Base-by-base conservation (phyloP, 2,797 vertebrate species). In the Peromyscus nudipes region DNA sequence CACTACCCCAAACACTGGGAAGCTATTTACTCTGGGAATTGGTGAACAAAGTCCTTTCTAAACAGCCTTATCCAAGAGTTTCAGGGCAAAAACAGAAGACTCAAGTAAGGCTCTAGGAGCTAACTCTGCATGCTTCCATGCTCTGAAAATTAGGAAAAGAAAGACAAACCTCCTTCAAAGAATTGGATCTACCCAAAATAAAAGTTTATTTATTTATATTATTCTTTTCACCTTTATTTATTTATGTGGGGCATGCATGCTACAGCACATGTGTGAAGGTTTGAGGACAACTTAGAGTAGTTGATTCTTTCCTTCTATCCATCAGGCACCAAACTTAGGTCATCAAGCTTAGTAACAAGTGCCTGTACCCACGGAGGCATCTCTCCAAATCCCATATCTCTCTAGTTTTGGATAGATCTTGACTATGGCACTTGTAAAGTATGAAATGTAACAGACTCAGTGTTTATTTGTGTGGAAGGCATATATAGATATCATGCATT, bases 1-100 rank as follows among this genome's bases (percentile, higher is more conserved):
- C 1, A 60, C 4, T 89, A 0, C 8, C 97, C 6, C 76, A 94
- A 76, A 95, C 49, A 93, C 2, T 0, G 0, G 93, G 6, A 17
- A 64, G 69, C 55, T 94, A 79, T 91, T 96, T 97, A 96, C 6
- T 10, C 31, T 21, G 4, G 4, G 3, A 96, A 94, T 97, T 91
- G 91, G 6, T 46, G 91, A 97, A 75, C 19, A 16, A 93, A 69
- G 1, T 52, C 67, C 37, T 94, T 89, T 76, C 62, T 83, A 77
- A 90, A 67, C 11, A 95, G 17, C 1, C 0, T 95, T 57, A 96
- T 91, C n/a, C 79, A 97, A 96, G 69, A 46, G 31, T 2, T 87
- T 96, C 71, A 69, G 6, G 76, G 7, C 46, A 85, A 95, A 96
- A 97, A 94, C 57, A 27, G 49, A 65, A n/a, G 55, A 92, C 60